Evolutionary conservation across 2,113 vertebrate species (phyloP).

Genomic region (Actenoides hombroni): DNA sequence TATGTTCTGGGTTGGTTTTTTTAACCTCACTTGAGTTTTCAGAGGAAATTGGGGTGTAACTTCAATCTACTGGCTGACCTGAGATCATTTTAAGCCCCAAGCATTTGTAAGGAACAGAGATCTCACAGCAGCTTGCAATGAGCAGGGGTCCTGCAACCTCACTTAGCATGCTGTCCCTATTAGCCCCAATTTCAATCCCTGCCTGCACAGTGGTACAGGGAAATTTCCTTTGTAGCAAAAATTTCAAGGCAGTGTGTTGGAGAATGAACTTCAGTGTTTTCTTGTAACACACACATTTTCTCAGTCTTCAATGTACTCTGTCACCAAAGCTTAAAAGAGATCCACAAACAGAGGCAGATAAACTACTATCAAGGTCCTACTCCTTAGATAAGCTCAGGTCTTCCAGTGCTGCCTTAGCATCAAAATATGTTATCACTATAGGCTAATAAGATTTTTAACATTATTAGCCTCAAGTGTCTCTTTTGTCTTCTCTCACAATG

Average conservation of each 20-base stretch:
- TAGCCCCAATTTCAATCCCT: background rate
- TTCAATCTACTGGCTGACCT: background rate
- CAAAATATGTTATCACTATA: background rate
- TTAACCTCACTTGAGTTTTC: background rate
- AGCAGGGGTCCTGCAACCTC: background rate
- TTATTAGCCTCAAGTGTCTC: background rate
- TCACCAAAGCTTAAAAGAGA: background rate
- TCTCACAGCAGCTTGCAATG: background rate
- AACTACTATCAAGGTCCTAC: background rate
- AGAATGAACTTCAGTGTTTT: background rate
- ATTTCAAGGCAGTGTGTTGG: background rate
- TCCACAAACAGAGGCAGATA: background rate
- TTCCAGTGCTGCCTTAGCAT: background rate
- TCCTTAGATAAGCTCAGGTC: background rate
- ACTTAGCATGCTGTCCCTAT: background rate
- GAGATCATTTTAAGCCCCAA: background rate
- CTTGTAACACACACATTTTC: background rate
- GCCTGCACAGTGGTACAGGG: background rate
- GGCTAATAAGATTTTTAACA: background rate
- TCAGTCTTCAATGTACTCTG: background rate
- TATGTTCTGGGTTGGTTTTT: fast-evolving
- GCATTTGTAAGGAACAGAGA: background rate
- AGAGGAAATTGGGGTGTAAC: background rate
- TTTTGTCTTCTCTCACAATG: background rate
- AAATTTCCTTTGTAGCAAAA: background rate